Evolutionary conservation across 2,113 vertebrate genomes (phyloP), one percentile per base, ranked within the genome.

Genomic region (Microcebus murinus): DNA sequence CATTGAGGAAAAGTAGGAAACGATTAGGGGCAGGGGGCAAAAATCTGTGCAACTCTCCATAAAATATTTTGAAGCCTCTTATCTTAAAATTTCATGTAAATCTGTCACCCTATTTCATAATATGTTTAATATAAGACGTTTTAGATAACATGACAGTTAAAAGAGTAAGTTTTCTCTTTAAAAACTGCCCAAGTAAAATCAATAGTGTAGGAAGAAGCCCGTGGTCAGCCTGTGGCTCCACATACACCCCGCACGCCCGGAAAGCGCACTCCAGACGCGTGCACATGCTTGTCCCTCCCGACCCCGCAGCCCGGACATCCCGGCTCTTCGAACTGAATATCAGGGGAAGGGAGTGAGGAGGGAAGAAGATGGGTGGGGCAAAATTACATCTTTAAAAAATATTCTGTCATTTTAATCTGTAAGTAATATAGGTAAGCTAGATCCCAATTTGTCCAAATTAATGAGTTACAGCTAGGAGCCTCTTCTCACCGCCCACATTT

Each of bases 71-170:
- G 23, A 68, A 17, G 25, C 27, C 57, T 93, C 59, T 57, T 65
- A 86, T n/a, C 57, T 81, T 59, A 68, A 95, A 82, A 90, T 50
- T 57, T 31, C 74, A 84, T 71, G 34, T 70, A 87, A 76, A 74
- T 90, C 68, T 84, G 12, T 81, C 63, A 84, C 27, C n/a, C 85
- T 70, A 50, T 29, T 87, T 74, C 20, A 42, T 11, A 73, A 39
- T 50, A 50, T 18, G 15, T 57, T 70, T 68, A 84, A 31, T 70
- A 36, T 55, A 50, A 71, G 84, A 63, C n/a, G 21, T 45, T 92
- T 95, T 13, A 83, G 76, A 65, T 42, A 81, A 95, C 14, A 18
- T 71, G 29, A 45, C 3, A 63, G 59, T 89, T n/a, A 85, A 68
- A 85, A 68, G 67, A 63, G 73, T 68, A 31, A 55, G n/a, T n/a